Percentiles rank a stretch among this genome's conserved stretches.
These are phyloP conservation scores for Colistium nudipinnis DNA, from an alignment of 2,113 vertebrate genomes.

Conservation along the genomic window DNA sequence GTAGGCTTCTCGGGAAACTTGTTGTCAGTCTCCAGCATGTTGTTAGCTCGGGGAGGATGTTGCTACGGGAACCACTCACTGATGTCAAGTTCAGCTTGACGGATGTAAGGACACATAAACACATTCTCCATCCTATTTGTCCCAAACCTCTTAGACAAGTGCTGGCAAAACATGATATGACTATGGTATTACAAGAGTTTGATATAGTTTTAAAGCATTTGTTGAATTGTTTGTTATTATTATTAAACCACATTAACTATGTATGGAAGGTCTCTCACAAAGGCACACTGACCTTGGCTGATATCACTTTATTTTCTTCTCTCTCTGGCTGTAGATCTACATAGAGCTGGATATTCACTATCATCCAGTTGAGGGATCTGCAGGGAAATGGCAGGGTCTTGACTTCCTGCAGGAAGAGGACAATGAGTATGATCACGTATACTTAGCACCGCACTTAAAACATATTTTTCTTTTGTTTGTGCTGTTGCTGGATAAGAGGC, in stretches of 20 bases:
- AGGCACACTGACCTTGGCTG: too few relatives aligned
- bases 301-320: too few relatives aligned
- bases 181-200: neutral
- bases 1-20: conserved; percentile 87
- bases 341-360: conserved; percentile 91
- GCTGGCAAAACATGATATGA: too few relatives aligned
- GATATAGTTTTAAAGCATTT: too few relatives aligned
- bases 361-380: conserved; percentile 87
- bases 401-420: conserved; percentile 83
- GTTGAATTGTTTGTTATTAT: too few relatives aligned
- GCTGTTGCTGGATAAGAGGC: too few relatives aligned
- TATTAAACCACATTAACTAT: too few relatives aligned
- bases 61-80: conserved; percentile 86
- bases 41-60: conserved; percentile 82
- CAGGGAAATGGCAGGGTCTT: conserved; percentile 84
- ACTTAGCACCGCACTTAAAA: neutral
- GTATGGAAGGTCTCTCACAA: too few relatives aligned
- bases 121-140: neutral
- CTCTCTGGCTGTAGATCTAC: conserved; percentile 82
- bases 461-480: too few relatives aligned
- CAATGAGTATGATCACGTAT: conserved; percentile 66
- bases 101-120: conserved; percentile 76
- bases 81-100: conserved; percentile 86
- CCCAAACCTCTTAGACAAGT: neutral
- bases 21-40: conserved; percentile 91